These are phyloP conservation scores for Propsilocerus akamusi DNA, from an alignment of 1,140 invertebrate genomes.

Conservation along the genomic window DNA sequence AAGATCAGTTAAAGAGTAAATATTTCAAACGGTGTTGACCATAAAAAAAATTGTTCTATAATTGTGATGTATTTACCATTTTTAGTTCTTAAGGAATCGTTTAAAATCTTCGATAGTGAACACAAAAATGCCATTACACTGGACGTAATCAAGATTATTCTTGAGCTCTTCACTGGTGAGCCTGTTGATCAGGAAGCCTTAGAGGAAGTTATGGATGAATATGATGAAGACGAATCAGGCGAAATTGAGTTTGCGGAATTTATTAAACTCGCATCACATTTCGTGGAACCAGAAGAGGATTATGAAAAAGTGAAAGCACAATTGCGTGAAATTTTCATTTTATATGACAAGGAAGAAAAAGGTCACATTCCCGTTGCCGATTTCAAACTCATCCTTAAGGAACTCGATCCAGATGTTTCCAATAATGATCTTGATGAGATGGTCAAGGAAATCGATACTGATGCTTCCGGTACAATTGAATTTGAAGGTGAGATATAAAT, in stretches of 20 bases:
- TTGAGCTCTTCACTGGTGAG: neutral
- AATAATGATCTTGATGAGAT: neutral
- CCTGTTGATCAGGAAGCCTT: neutral
- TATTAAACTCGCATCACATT: neutral
- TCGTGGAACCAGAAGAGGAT: neutral
- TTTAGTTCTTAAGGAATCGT: neutral
- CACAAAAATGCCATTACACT: neutral
- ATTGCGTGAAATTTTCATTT: neutral
- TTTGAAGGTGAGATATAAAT: neutral
- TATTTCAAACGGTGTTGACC: neutral
- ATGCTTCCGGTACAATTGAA: neutral
- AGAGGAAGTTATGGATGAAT: neutral
- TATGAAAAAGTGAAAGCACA: neutral
- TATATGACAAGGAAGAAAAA: neutral
- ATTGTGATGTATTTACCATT: too few species aligned
- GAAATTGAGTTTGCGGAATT: slow-evolving; percentile 2
- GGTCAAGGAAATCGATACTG: neutral
- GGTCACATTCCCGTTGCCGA: neutral
- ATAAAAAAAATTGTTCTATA: neutral
- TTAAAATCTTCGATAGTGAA: neutral
- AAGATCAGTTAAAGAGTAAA: neutral
- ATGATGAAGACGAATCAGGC: neutral
- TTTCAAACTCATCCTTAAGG: neutral
- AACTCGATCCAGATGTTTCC: neutral
- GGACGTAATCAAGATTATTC: neutral